A percentile compares a stretch with the other conserved stretches of the same genome.
Conservation (phyloP, 1,140 invertebrate species). For the Diuraphis noxia region DNA sequence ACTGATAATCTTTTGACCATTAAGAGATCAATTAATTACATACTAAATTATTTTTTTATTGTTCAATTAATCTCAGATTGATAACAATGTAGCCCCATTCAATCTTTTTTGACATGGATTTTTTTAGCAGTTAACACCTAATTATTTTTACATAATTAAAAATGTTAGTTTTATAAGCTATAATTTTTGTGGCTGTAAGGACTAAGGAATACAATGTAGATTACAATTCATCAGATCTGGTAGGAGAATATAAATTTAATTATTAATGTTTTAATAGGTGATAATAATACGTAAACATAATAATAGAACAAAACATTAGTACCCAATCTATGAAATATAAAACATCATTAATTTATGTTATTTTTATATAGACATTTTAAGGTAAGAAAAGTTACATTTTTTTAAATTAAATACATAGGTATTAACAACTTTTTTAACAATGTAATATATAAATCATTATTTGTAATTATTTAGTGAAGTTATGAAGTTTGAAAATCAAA, state of each 20-base stretch:
- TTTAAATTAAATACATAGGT: no score
- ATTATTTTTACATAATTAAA: background rate
- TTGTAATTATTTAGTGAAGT: no score
- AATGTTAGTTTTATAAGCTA: background rate
- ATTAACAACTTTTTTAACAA: no score
- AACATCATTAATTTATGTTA: no score
- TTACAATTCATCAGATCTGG: background rate
- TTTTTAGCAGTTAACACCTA: background rate
- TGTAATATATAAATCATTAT: no score
- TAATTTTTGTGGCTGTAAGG: background rate
- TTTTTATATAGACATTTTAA: no score
- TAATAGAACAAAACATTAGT: no score
- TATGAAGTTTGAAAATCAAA: no score
- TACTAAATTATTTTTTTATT: background rate
- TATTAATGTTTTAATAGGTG: background rate
- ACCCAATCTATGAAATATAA: no score
- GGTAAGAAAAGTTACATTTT: no score
- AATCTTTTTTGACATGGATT: background rate
- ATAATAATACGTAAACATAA: background rate
- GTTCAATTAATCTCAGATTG: background rate
- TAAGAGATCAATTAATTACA: background rate
- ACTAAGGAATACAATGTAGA: background rate
- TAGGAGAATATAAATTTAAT: background rate
- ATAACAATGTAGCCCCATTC: background rate
- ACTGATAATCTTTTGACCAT: conserved; percentile 10